A percentile compares a stretch with the other conserved stretches of the same genome.
These are phyloP conservation scores for Anthonomus grandis DNA, from an alignment of 1,140 invertebrate species.

Conservation along the genomic window DNA sequence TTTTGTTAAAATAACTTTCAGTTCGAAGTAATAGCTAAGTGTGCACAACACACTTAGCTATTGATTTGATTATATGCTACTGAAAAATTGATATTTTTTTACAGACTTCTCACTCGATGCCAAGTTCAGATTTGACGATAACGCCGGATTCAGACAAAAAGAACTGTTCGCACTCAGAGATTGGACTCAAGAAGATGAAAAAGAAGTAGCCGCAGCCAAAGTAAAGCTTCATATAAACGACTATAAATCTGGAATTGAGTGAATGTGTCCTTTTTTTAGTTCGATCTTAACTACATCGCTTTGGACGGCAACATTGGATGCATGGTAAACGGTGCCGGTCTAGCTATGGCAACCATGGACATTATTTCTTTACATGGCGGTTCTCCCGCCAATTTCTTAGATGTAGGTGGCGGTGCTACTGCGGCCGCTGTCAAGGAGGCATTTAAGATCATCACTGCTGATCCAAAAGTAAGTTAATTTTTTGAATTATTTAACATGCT, in stretches of 20 bases:
- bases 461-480: slow-evolving; percentile 55
- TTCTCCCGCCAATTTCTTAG: slow-evolving; percentile 93
- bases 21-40: background rate
- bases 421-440: slow-evolving; percentile 92
- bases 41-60: too few relatives aligned
- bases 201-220: slow-evolving; percentile 90
- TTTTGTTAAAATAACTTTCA: too few relatives aligned
- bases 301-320: slow-evolving; percentile 84
- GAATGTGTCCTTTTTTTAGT: slow-evolving; percentile 38
- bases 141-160: slow-evolving; percentile 92
- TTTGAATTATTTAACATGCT: background rate
- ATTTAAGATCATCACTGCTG: slow-evolving; percentile 92
- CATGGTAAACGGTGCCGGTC: slow-evolving; percentile 92
- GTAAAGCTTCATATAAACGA: slow-evolving; percentile 1
- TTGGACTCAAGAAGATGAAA: slow-evolving; percentile 87
- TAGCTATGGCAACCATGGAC: slow-evolving; percentile 98
- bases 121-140: slow-evolving; percentile 94
- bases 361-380: slow-evolving; percentile 95
- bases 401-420: slow-evolving; percentile 96
- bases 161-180: slow-evolving; percentile 85
- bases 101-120: slow-evolving; percentile 91
- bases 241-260: background rate
- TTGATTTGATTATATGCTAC: background rate
- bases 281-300: slow-evolving; percentile 94
- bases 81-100: background rate